Base-by-base conservation (phyloP, 2,797 vertebrate species). In the Hippoglossus hippoglossus region DNA sequence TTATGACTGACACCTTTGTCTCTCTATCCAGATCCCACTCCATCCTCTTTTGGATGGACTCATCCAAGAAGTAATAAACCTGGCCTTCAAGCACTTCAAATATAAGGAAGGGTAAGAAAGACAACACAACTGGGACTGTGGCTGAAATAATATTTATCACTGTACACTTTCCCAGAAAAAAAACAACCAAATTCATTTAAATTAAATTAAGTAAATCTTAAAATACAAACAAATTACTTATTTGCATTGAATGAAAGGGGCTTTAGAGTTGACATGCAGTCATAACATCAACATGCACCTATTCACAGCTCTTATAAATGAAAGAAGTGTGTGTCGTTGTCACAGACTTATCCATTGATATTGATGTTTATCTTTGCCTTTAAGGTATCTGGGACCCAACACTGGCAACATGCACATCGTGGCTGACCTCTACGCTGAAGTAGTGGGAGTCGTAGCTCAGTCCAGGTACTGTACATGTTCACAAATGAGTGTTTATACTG, bases 341-440 rank as follows among this genome's bases (percentile, higher is more conserved):
- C 2, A 57, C n/a, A 46, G 0, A 44, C 6, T 15, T 44, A 44
- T 44, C 1, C 41, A 39, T 39, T 12, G 15, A 47, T 25, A 26
- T 5, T 73, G 1, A 18, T 63, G 1, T 58, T 22, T 79, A 11
- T 68, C 15, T 71, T 79, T 62, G 2, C 28, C 26, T 64, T 46
- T 34, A 79, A 99, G 98, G 91, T 99, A 99, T 88, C 95, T 98
- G 77, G 98, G 98, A 86, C 98, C 98, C 75, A 99, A 99, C 95
- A 99, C 97, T 85, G 96, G 96, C 85, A 99, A 99, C 90, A 99
- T 99, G 98, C 98, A 99, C 91, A 98, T 99, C 28, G 98, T 99
- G 85, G 98, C 98, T 3, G 98, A 99, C 89, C 95, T 99, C 47
- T 99, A 99, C 57, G 98, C 98, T 58, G 98, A 99, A 91, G 98